Conservation (phyloP, 2,113 vertebrate genomes). For the Tragelaphus imberbis region DNA sequence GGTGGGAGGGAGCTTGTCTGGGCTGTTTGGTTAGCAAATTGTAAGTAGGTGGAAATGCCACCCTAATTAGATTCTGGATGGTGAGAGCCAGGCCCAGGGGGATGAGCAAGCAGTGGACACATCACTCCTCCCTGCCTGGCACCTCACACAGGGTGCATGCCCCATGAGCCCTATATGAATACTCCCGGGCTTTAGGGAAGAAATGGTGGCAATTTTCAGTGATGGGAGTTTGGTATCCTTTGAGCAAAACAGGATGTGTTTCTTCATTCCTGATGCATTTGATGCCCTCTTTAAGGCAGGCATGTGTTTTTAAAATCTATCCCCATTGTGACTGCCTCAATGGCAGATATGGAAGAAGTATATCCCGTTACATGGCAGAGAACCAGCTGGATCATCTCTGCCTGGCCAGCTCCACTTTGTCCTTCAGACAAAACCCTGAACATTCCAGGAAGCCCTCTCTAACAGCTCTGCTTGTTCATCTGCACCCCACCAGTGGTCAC, state of each 20-base stretch:
- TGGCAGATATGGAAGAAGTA: neutral
- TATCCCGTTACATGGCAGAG: neutral
- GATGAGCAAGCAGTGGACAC: fast-evolving
- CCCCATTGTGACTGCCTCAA: no score
- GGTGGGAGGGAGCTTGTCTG: neutral
- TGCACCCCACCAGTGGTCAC: neutral
- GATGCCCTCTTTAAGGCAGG: neutral
- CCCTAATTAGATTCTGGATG: neutral
- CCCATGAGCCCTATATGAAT: fast-evolving
- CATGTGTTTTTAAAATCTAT: no score
- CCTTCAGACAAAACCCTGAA: neutral
- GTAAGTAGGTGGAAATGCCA: neutral
- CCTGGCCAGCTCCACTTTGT: neutral
- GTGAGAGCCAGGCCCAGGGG: neutral
- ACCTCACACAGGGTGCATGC: fast-evolving
- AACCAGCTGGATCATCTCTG: neutral
- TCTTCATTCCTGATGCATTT: neutral
- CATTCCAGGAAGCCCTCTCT: neutral
- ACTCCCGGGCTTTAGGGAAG: neutral
- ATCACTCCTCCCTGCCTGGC: neutral
- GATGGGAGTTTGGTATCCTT: neutral
- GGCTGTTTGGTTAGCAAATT: neutral
- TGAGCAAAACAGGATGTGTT: neutral
- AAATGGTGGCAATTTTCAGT: neutral
- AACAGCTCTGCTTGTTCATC: no score